phyloP scores from a whole-genome alignment of 2,797 vertebrate species.

The Amniataba percoides region DNA sequence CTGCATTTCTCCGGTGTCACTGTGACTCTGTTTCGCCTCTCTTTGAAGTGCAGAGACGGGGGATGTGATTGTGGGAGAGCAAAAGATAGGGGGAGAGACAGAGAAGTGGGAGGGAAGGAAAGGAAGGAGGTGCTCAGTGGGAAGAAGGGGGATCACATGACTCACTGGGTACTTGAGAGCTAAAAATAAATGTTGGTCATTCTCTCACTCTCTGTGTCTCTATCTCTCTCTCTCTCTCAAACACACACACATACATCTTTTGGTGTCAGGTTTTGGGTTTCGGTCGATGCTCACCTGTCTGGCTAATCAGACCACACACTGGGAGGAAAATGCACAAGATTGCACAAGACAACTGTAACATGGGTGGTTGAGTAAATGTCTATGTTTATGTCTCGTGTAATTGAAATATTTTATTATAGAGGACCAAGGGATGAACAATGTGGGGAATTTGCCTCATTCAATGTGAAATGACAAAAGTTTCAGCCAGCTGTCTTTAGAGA shows the following conservation, averaged over 20 bases:
- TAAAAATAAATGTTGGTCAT: slow-evolving; percentile 84
- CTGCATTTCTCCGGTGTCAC: slow-evolving; percentile 14
- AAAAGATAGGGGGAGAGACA: slow-evolving; percentile 39
- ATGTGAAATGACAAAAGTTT: not conserved
- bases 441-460: not conserved
- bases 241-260: slow-evolving; percentile 26
- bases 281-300: slow-evolving; percentile 31
- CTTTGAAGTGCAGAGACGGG: slow-evolving; percentile 29
- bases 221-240: slow-evolving; percentile 33
- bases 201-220: slow-evolving; percentile 65
- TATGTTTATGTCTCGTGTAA: not conserved
- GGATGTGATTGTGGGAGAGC: slow-evolving; percentile 32
- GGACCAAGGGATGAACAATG: not conserved
- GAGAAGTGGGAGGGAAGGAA: slow-evolving; percentile 42
- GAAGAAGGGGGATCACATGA: slow-evolving; percentile 81
- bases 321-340: not conserved
- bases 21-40: slow-evolving; percentile 33
- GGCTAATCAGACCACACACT: slow-evolving; percentile 9
- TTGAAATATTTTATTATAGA: slow-evolving; percentile 5
- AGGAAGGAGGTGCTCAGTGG: slow-evolving; percentile 64
- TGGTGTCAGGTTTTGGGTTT: slow-evolving; percentile 52
- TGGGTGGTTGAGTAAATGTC: not conserved
- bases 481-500: too few relatives aligned
- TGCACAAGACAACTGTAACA: not conserved
- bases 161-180: slow-evolving; percentile 76